Evolutionary conservation across 2,797 vertebrate genomes (phyloP), one percentile per base, ranked within the genome.

Genomic region (Enoplosus armatus): DNA sequence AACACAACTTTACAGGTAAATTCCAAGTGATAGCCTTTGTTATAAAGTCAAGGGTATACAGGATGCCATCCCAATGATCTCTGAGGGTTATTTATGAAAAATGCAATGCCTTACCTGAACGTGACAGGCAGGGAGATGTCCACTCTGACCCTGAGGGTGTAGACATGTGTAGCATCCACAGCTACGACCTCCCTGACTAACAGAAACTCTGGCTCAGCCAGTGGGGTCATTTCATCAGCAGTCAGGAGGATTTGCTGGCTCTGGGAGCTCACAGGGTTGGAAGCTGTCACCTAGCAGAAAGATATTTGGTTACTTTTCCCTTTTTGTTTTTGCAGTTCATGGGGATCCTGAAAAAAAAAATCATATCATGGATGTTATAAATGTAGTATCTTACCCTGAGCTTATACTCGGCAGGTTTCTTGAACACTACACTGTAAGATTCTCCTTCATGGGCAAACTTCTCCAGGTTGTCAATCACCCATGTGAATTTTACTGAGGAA

Each of bases 211-310:
- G 94, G 93, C 33, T 94, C 85, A 56, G 86, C 72, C 75, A 95
- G 58, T 16, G 89, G 93, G 4, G 31, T 75, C 79, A 89, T 77
- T 54, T 90, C 84, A 65, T 95, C 94, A 3, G 92, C 94, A 1
- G 60, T 88, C 27, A 96, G 88, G 29, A 88, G 70, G 73, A 94
- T 80, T 14, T 94, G 87, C 62, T 84, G 70, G n/a, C 79, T 90
- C 88, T 95, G 87, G n/a, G 87, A 94, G 85, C 96, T 96, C 79
- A 96, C 93, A 0, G 93, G 94, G 74, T 96, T 96, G 61, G 93
- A 87, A 0, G 95, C 96, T 16, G 85, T 92, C 27, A 96, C 89
- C 96, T 97, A 65, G 14, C 0, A 75, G 8, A 70, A 14, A 24
- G 1, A 26, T 50, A 41, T 24, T 15, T 27, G 20, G 39, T 62